phyloP scores from a whole-genome alignment of 2,888 invertebrate species.

The Tachina grossa region DNA sequence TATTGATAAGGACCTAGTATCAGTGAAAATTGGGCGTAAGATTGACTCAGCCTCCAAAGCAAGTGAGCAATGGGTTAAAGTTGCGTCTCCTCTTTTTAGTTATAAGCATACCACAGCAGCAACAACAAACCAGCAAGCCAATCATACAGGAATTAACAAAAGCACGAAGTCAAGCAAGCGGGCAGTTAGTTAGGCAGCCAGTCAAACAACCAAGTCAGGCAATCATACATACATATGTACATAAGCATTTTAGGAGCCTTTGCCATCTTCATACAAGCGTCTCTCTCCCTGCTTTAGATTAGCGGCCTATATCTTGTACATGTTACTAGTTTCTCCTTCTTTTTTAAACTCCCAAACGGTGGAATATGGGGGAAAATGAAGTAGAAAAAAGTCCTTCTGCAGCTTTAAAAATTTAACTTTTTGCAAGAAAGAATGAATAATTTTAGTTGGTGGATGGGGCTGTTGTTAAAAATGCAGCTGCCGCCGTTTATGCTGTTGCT shows the following conservation, averaged over 20 bases:
- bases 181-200: constrained; percentile 25
- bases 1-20: no score
- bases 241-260: constrained; percentile 48
- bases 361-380: background rate
- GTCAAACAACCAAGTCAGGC: constrained; percentile 49
- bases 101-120: background rate
- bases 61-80: constrained; percentile 25
- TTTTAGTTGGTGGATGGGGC: constrained; percentile 13
- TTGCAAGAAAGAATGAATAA: constrained; percentile 30
- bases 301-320: background rate
- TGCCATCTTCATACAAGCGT: background rate
- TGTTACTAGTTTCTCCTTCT: constrained; percentile 17
- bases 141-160: constrained; percentile 68
- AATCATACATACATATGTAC: constrained; percentile 40
- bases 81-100: background rate
- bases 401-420: constrained; percentile 43
- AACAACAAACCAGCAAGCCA: constrained; percentile 48
- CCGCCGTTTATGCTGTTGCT: constrained; percentile 29
- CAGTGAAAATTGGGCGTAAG: no score
- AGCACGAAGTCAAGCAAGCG: constrained; percentile 62
- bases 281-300: background rate
- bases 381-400: constrained; percentile 24
- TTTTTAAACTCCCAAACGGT: constrained; percentile 29
- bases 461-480: constrained; percentile 55
- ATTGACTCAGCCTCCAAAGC: no score